phyloP scores from a whole-genome alignment of 2,888 invertebrate genomes.

The Noctuana brunneofusca region DNA sequence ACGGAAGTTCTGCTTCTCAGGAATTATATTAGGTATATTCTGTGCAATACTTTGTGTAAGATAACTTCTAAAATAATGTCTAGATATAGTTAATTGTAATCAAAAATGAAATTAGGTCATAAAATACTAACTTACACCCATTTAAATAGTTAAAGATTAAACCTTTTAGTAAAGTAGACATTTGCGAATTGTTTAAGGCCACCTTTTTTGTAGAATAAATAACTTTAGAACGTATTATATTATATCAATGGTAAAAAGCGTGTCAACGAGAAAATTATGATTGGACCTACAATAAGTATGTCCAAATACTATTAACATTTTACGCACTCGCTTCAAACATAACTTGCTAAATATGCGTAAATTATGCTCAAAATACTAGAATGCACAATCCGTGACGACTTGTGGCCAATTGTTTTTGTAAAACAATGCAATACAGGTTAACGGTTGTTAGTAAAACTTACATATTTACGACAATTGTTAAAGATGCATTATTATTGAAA shows the following conservation, averaged over 20 bases:
- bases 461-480: slow-evolving; percentile 26
- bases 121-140: not conserved
- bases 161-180: not conserved
- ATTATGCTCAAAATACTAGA: slow-evolving; percentile 25
- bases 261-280: slow-evolving; percentile 13
- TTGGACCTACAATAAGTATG: not conserved
- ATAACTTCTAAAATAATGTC: not conserved
- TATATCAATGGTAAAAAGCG: not conserved
- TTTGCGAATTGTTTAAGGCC: not conserved
- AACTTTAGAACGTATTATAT: not conserved
- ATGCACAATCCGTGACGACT: slow-evolving; percentile 37
- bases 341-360: slow-evolving; percentile 13
- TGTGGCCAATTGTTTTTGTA: slow-evolving; percentile 37
- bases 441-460: slow-evolving; percentile 44
- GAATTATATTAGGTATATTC: not conserved
- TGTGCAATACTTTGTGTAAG: not conserved
- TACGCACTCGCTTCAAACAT: not conserved
- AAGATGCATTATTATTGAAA: slow-evolving; percentile 24
- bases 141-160: not conserved
- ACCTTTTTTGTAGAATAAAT: not conserved
- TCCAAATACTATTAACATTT: not conserved
- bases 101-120: too few species aligned
- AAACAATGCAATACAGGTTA: slow-evolving; percentile 43
- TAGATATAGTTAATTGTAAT: too few species aligned
- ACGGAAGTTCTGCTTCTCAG: slow-evolving; percentile 3